Conservation (phyloP, 2,888 invertebrate species). For the Micoletzkya japonica region DNA sequence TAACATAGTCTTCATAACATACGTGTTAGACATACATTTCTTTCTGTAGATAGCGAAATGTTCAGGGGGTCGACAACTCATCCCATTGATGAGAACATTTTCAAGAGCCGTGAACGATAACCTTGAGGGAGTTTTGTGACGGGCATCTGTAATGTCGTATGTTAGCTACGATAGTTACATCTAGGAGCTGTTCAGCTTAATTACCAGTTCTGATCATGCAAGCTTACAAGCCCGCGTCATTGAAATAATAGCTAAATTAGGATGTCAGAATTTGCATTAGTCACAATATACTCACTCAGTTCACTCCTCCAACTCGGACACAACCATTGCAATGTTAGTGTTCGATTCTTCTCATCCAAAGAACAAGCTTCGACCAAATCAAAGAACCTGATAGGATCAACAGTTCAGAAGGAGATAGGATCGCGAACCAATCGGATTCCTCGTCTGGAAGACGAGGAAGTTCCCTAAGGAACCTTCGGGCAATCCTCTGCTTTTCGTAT, state of each 20-base stretch:
- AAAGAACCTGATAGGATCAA: conserved; percentile 7
- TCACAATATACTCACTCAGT: not conserved
- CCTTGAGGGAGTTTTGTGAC: not conserved
- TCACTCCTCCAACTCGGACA: not conserved
- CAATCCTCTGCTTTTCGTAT: not conserved
- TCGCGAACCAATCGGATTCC: not conserved
- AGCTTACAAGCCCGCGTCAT: too few relatives aligned
- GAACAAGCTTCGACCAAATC: conserved; percentile 1
- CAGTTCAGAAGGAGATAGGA: not conserved
- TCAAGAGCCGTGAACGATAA: not conserved
- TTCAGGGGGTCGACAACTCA: conserved; percentile 8
- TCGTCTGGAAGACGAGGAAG: not conserved
- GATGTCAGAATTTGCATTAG: not conserved
- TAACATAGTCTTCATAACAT: too few relatives aligned
- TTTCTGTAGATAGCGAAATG: conserved; percentile 6
- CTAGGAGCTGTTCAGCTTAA: too few relatives aligned
- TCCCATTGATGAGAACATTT: not conserved
- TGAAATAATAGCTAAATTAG: too few relatives aligned
- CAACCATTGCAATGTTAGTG: not conserved
- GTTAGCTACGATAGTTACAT: too few relatives aligned
- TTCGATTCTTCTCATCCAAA: not conserved
- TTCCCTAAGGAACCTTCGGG: conserved; percentile 8
- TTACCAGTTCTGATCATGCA: too few relatives aligned
- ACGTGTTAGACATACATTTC: conserved; percentile 18
- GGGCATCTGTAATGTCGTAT: too few relatives aligned